Evolutionary conservation across 2,797 vertebrate species (phyloP).

Genomic region (Adrianichthys oophorus): DNA sequence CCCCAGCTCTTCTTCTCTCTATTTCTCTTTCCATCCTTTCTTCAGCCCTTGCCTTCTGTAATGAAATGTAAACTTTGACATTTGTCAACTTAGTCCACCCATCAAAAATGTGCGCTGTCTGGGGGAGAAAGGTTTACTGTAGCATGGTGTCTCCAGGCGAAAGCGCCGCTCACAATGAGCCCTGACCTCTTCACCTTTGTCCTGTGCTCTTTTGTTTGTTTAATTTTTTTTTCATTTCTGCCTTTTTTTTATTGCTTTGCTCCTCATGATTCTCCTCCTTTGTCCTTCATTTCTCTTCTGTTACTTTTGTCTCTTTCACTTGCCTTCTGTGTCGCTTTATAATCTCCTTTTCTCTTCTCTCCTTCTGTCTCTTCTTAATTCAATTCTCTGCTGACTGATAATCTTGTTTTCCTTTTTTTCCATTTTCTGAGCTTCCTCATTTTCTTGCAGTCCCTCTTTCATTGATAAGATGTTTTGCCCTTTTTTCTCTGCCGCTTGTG

Average conservation of each 20-base stretch:
- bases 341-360: slow-evolving; percentile 37
- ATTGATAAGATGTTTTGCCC: slow-evolving; percentile 66
- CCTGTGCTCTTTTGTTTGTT: slow-evolving; percentile 32
- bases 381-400: slow-evolving; percentile 34
- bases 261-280: slow-evolving; percentile 14
- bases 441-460: slow-evolving; percentile 51
- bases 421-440: slow-evolving; percentile 21
- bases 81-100: slow-evolving; percentile 62
- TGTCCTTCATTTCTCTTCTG: no score
- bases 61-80: slow-evolving; percentile 77
- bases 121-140: slow-evolving; percentile 35
- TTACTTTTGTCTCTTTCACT: slow-evolving; percentile 10
- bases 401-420: slow-evolving; percentile 54
- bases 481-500: slow-evolving; percentile 38
- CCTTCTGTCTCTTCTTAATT: slow-evolving; percentile 45
- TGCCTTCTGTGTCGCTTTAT: slow-evolving; percentile 27
- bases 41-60: slow-evolving; percentile 39
- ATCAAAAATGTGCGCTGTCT: slow-evolving; percentile 40
- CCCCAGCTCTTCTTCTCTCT: slow-evolving; percentile 15
- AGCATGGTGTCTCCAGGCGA: slow-evolving; percentile 42
- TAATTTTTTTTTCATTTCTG: slow-evolving; percentile 29
- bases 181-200: slow-evolving; percentile 34
- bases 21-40: slow-evolving; percentile 21
- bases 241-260: slow-evolving; percentile 13
- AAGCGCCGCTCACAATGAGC: slow-evolving; percentile 17